phyloP scores from a whole-genome alignment of 2,797 vertebrate species.

The Chelidonichthys spinosus region DNA sequence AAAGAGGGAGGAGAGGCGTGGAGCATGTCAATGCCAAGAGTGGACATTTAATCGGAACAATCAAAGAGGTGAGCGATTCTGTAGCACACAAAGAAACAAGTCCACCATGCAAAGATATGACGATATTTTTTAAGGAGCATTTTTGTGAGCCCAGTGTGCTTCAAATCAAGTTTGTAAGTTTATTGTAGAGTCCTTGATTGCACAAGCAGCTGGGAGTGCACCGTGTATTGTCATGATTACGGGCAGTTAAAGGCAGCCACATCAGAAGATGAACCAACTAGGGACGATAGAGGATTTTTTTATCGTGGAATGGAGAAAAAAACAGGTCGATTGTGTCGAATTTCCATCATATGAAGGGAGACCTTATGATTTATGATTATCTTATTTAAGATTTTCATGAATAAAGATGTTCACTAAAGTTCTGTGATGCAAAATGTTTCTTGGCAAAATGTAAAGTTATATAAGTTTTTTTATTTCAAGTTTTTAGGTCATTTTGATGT shows the following conservation, averaged over 20 bases:
- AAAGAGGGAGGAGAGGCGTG: constrained; percentile 28
- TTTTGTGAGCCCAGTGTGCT: background rate
- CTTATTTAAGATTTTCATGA: too few relatives aligned
- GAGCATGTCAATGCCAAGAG: constrained; percentile 39
- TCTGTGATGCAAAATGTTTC: too few relatives aligned
- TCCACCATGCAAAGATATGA: background rate
- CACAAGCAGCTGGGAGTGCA: background rate
- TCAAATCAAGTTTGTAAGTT: constrained; percentile 3
- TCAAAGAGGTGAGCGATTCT: constrained; percentile 27
- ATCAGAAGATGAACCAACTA: too few relatives aligned
- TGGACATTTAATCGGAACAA: constrained; percentile 30
- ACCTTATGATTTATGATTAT: too few relatives aligned
- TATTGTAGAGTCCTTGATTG: background rate
- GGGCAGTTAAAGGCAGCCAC: background rate
- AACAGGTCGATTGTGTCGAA: too few relatives aligned
- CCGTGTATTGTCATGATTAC: background rate
- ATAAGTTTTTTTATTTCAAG: too few relatives aligned
- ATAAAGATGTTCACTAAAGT: too few relatives aligned
- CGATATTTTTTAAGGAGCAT: constrained; percentile 1
- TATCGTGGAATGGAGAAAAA: too few relatives aligned
- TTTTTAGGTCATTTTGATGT: too few relatives aligned
- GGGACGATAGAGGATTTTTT: too few relatives aligned
- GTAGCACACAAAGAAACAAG: constrained; percentile 2
- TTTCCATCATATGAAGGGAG: too few relatives aligned
- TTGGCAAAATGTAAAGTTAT: too few relatives aligned